A percentile compares a stretch with the other conserved stretches of the same genome.
Evolutionary conservation across 2,888 invertebrate species (phyloP).

Genomic region (Plebejus argus): DNA sequence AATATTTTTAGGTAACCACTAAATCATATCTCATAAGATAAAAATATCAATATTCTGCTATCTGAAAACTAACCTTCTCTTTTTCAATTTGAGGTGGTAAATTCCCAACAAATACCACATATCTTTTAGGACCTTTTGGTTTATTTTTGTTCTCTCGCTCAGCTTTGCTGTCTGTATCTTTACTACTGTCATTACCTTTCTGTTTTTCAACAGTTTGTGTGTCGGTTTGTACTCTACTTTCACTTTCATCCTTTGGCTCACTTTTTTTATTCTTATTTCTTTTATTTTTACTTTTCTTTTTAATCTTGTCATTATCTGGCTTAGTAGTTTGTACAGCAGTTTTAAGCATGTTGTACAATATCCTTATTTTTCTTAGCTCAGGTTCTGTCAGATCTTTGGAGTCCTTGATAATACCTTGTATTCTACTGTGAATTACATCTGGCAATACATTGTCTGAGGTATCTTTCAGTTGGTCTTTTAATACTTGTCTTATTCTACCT

Average conservation of each 20-base stretch:
- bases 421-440: slow-evolving; percentile 62
- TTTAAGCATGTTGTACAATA: slow-evolving; percentile 67
- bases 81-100: slow-evolving; percentile 61
- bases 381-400: slow-evolving; percentile 52
- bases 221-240: slow-evolving; percentile 37
- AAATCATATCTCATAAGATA: slow-evolving; percentile 9
- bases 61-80: slow-evolving; percentile 54
- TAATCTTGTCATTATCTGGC: slow-evolving; percentile 40
- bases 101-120: slow-evolving; percentile 74
- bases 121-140: slow-evolving; percentile 66
- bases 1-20: too few relatives aligned
- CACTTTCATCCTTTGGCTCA: slow-evolving; percentile 33
- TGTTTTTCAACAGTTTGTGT: slow-evolving; percentile 40
- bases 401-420: slow-evolving; percentile 56
- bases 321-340: slow-evolving; percentile 46
- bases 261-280: slow-evolving; percentile 35
- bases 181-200: slow-evolving; percentile 32
- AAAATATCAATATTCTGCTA: neutral
- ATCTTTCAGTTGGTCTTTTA: slow-evolving; percentile 59
- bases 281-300: slow-evolving; percentile 42
- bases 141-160: slow-evolving; percentile 43
- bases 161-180: slow-evolving; percentile 37
- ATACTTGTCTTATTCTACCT: slow-evolving; percentile 65
- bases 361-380: slow-evolving; percentile 61
- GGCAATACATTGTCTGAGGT: slow-evolving; percentile 55